These are phyloP conservation scores for Odobenus rosmarus DNA, from an alignment of 2,113 vertebrate genomes.

Conservation along the genomic window DNA sequence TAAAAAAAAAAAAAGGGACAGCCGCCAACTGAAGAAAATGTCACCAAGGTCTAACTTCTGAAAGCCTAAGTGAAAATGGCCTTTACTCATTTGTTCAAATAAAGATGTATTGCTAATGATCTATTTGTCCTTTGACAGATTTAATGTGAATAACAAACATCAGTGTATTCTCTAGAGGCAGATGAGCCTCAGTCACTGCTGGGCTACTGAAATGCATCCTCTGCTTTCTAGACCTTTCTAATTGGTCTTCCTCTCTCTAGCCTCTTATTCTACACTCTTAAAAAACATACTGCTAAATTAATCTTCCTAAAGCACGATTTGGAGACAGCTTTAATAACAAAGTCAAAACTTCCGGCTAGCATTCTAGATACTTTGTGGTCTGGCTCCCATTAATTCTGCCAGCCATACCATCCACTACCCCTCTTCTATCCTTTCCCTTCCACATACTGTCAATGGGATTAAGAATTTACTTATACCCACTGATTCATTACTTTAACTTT, in stretches of 20 bases:
- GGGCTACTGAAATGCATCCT: background rate
- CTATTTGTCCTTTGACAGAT: constrained; percentile 16
- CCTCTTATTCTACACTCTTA: background rate
- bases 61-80: background rate
- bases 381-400: background rate
- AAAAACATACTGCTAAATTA: constrained; percentile 36
- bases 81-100: constrained; percentile 30
- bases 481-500: background rate
- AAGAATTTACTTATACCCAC: background rate
- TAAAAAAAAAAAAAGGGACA: constrained; percentile 34
- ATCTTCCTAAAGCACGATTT: constrained; percentile 3
- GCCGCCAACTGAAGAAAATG: background rate
- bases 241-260: background rate
- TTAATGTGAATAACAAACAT: constrained; percentile 42
- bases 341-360: background rate
- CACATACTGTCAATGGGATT: background rate
- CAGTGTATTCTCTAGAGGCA: background rate
- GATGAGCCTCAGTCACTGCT: background rate
- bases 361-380: background rate
- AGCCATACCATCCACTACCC: background rate
- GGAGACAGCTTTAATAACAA: constrained; percentile 1
- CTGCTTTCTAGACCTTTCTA: background rate
- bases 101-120: background rate
- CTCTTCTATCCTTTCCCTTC: background rate
- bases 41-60: background rate